Conservation (phyloP, 2,113 vertebrate genomes). For the Suricata suricatta region DNA sequence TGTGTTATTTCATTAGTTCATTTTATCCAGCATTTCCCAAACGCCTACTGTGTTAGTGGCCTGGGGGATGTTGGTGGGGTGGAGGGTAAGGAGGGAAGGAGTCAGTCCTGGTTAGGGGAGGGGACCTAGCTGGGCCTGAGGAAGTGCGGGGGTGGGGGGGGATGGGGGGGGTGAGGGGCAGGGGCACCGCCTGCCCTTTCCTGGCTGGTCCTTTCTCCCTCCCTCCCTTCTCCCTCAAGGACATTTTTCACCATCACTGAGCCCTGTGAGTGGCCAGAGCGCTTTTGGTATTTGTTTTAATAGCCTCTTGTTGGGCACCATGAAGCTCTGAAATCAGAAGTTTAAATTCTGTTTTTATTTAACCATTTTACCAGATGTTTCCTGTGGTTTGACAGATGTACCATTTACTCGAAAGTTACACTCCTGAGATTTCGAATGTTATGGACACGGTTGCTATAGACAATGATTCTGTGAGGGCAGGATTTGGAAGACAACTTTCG, state of each 20-base stretch:
- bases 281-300: background rate
- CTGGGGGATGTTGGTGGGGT: too few relatives aligned
- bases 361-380: conserved; percentile 88
- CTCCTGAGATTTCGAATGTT: conserved; percentile 84
- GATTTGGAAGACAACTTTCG: conserved; percentile 74
- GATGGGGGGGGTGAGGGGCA: background rate
- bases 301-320: conserved; percentile 18
- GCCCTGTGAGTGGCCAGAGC: background rate
- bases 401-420: conserved; percentile 86
- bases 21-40: background rate
- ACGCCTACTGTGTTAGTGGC: background rate
- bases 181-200: background rate
- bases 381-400: conserved; percentile 86
- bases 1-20: background rate
- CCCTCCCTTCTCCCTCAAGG: background rate
- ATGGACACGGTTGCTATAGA: conserved; percentile 89
- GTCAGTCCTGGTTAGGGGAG: background rate
- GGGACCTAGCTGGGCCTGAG: background rate
- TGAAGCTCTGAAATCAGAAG: conserved; percentile 72
- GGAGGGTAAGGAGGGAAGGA: background rate
- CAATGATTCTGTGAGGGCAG: conserved; percentile 78
- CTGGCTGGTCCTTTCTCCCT: background rate
- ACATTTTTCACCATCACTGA: background rate
- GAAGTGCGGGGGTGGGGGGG: background rate
- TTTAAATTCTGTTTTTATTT: conserved; percentile 75